Percentiles rank a stretch among this genome's conserved stretches.
Conservation (phyloP, 1,140 invertebrate genomes). For the Meloidogyne floridensis region DNA sequence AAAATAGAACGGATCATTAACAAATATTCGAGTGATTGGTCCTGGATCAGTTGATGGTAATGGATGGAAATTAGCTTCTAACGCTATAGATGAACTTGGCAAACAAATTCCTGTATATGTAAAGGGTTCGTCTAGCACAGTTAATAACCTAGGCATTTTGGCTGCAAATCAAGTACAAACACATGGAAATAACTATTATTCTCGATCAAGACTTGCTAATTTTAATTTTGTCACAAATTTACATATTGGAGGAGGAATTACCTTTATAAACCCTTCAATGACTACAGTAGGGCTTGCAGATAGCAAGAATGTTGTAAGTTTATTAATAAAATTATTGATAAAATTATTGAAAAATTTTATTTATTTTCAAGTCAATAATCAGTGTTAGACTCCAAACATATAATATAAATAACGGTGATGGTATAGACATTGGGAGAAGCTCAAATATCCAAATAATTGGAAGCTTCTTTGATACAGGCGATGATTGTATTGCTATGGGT, state of each 20-base stretch:
- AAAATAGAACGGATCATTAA: not conserved
- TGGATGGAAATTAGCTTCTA: slow-evolving; percentile 1
- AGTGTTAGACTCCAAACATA: not conserved
- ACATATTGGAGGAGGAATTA: not conserved
- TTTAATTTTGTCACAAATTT: slow-evolving; percentile 7
- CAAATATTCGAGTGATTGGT: slow-evolving; percentile 13
- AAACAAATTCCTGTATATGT: not conserved
- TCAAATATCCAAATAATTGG: not conserved
- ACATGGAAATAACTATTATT: not conserved
- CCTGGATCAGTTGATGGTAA: not conserved
- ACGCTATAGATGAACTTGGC: slow-evolving; percentile 8
- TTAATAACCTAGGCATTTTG: not conserved
- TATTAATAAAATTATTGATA: too few species aligned
- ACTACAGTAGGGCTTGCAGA: not conserved
- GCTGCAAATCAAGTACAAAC: slow-evolving; percentile 6
- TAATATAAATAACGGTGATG: slow-evolving; percentile 22
- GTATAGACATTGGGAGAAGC: slow-evolving; percentile 11
- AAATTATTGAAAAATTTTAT: not conserved
- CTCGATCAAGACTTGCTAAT: not conserved
- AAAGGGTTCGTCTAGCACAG: not conserved
- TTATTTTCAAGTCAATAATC: not conserved
- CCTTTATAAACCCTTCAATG: not conserved
- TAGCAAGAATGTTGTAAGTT: not conserved
- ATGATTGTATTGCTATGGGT: slow-evolving; percentile 10
- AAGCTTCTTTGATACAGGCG: slow-evolving; percentile 16